Base-by-base conservation (phyloP, 2,888 invertebrate genomes). In the Heliconius erato region DNA sequence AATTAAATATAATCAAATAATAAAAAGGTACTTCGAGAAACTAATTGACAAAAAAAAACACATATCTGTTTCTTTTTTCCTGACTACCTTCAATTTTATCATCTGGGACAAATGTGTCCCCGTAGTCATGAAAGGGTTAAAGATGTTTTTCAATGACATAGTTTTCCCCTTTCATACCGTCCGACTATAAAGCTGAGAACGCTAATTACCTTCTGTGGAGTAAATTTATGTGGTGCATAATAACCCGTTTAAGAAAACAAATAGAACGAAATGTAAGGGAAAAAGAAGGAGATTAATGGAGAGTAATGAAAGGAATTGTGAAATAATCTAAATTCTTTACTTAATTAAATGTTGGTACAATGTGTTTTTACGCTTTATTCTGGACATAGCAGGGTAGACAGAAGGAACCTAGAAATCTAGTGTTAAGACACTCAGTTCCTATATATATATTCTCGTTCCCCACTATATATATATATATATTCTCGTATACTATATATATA, bases 141-240 rank as follows among this genome's bases (percentile, higher is more conserved):
- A 68, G 68, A 68, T 68, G 68, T 68, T 35, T 71, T 71, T 71
- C 40, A 54, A 67, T 74, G 59, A 65, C 72, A 74, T 40, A 71
- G 69, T 71, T 40, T 71, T n/a, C 69, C 35, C 40, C 40, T 40
- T 71, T 71, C 35, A 71, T 71, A n/a, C 32, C 69, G 35, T n/a
- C 40, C 69, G 35, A 40, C 40, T 71, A 71, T 71, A 71, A 40
- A 71, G 69, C 69, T 71, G 32, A 71, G 69, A 71, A 40, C 69
- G 69, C 69, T 40, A 71, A 71, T 71, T 71, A 71, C 69, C 35
- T 71, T 71, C 69, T 40, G 69, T 71, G n/a, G 40, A 71, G 69
- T n/a, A 40, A 69, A 71, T 71, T 71, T 71, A 71, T 71, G 35
- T 71, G 40, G 40, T 40, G 40, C 69, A 71, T 71, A 71, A 71